Evolutionary conservation across 1,140 invertebrate genomes (phyloP).

Genomic region (Matsumurasca onukii): DNA sequence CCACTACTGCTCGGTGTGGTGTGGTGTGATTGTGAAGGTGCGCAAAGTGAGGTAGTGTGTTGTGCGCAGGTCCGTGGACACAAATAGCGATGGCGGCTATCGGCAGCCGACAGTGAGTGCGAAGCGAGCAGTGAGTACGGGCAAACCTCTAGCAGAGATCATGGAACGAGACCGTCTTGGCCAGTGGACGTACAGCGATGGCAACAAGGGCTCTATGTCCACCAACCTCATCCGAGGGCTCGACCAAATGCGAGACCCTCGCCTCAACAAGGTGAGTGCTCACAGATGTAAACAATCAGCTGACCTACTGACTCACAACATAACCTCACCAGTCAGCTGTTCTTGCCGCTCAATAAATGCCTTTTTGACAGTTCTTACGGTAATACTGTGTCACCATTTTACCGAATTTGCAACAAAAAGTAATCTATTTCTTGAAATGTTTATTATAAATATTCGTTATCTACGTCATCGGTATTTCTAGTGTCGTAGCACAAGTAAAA

Average conservation of each 20-base stretch:
- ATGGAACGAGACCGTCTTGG: constrained; percentile 58
- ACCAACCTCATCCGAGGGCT: constrained; percentile 61
- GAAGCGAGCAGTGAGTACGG: not conserved
- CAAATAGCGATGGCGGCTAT: constrained; percentile 8
- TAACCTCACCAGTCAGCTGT: not conserved
- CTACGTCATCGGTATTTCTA: too few species aligned
- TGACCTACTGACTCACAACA: too few species aligned
- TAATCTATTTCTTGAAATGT: too few species aligned
- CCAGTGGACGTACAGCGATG: constrained; percentile 62
- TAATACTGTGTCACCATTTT: too few species aligned
- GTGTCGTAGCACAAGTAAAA: too few species aligned
- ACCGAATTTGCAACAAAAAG: too few species aligned
- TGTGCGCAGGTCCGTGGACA: constrained; percentile 11
- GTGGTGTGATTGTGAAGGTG: too few species aligned
- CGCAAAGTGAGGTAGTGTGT: not conserved
- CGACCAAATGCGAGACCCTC: constrained; percentile 78
- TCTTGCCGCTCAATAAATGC: too few species aligned
- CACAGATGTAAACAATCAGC: too few species aligned
- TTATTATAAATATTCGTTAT: too few species aligned
- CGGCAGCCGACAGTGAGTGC: not conserved
- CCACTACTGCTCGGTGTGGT: too few species aligned
- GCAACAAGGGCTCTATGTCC: constrained; percentile 45
- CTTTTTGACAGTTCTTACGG: too few species aligned
- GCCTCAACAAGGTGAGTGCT: constrained; percentile 81
- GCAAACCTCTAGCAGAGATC: not conserved